phyloP scores from a whole-genome alignment of 2,113 vertebrate genomes.

The Puntigrus tetrazona region DNA sequence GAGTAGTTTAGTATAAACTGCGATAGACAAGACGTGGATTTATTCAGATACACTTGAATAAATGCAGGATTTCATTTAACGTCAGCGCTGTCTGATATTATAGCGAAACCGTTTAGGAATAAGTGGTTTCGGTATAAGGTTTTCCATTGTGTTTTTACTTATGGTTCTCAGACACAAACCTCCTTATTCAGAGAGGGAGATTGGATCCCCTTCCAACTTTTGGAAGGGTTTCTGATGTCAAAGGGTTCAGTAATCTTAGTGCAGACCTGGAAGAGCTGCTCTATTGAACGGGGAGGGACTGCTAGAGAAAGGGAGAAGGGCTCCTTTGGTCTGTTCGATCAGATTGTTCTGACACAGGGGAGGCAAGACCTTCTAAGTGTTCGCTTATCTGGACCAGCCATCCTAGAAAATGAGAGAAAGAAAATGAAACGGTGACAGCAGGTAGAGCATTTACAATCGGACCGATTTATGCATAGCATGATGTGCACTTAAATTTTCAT shows the following conservation, averaged over 20 bases:
- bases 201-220: slow-evolving; percentile 18
- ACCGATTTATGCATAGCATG: background rate
- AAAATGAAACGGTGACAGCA: background rate
- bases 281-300: slow-evolving; percentile 28
- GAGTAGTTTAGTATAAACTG: background rate
- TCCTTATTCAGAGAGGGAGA: slow-evolving; percentile 30
- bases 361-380: background rate
- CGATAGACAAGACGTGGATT: background rate
- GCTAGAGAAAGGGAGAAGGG: slow-evolving; percentile 2
- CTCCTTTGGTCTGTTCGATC: slow-evolving; percentile 5
- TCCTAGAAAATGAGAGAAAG: background rate
- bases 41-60: background rate
- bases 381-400: background rate
- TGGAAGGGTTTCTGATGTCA: slow-evolving; percentile 52
- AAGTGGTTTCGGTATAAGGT: too few species aligned
- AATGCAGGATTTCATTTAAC: background rate
- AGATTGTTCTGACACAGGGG: slow-evolving; percentile 18
- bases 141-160: background rate
- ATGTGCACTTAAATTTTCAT: background rate
- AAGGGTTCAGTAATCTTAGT: slow-evolving; percentile 38
- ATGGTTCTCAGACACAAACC: slow-evolving; percentile 34
- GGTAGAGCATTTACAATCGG: background rate
- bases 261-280: slow-evolving; percentile 36
- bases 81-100: background rate
- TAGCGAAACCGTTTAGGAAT: background rate